Evolutionary conservation across 2,113 vertebrate species (phyloP).

Genomic region (Chitala chitala): DNA sequence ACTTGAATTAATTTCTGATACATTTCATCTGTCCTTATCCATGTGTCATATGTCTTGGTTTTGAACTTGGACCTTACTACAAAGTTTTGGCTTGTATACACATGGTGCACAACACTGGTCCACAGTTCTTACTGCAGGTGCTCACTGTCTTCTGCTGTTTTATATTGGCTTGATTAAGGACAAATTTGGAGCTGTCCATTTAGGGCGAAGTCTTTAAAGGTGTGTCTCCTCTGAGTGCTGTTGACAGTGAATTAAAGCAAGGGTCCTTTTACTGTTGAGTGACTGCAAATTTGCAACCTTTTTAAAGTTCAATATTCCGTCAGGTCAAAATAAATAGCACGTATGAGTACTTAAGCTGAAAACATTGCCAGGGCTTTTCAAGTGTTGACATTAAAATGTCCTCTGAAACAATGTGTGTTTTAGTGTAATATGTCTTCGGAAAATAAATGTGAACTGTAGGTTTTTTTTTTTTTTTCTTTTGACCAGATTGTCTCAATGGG

Average conservation of each 20-base stretch:
- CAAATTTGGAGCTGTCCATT: neutral
- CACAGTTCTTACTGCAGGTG: neutral
- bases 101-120: slow-evolving; percentile 12
- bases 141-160: slow-evolving; percentile 10
- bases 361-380: neutral
- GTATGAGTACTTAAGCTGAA: neutral
- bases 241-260: neutral
- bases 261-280: neutral
- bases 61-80: neutral
- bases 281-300: neutral
- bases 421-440: slow-evolving; percentile 14
- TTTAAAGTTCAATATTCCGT: neutral
- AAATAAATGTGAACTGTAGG: neutral
- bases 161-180: slow-evolving; percentile 4
- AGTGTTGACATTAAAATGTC: neutral
- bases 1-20: too few relatives aligned
- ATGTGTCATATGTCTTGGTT: neutral
- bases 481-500: slow-evolving; percentile 14
- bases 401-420: slow-evolving; percentile 18
- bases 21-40: neutral
- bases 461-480: neutral
- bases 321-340: neutral
- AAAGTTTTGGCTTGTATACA: neutral
- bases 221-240: neutral
- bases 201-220: neutral